Base-by-base conservation (phyloP, 2,888 invertebrate genomes). In the Automeris io region DNA sequence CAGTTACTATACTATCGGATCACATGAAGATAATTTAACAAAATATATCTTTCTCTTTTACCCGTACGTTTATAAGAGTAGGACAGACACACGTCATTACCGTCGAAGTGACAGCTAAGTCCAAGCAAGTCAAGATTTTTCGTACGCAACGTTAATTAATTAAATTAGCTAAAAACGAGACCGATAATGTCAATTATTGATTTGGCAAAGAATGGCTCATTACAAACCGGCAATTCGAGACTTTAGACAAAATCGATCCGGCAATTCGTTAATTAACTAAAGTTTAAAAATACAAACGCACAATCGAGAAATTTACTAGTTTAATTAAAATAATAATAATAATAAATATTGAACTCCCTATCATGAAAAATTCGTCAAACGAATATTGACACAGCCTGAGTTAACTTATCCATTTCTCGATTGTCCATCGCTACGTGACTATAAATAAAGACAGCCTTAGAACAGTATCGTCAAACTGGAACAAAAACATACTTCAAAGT, bases 291-390 rank as follows among this genome's bases (percentile, higher is more conserved):
- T 21, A 26, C 36, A 47, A 51, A 49, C 41, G 42, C 40, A 45
- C 53, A 59, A 61, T 56, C 54, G 63, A 66, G 66, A 64, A 62
- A 62, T 56, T 19, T 18, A 22, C 18, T 32, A 37, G 16, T 31
- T 23, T 13, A 36, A 26, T 13, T 11, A 13, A 22, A 37, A 33
- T 37, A 34, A 35, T 12, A 31, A 35, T 21, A 39, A 37, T 41
- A 21, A 41, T 45, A 43, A 40, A 40, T 33, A 39, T 49, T 39
- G 33, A 40, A 36, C 25, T 37, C n/a, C n/a, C 38, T 40, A 35
- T 35, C 38, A 32, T 24, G 18, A 37, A 35, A 24, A 24, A 13
- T 33, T 35, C 39, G 25, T 29, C 36, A 41, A 39, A 33, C 35
- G 38, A 36, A 38, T 23, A 31, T 40, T 36, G 18, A 24, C 32